These are phyloP conservation scores for Hirtodrosophila duncani DNA, from an alignment of 2,888 invertebrate genomes.

Conservation along the genomic window DNA sequence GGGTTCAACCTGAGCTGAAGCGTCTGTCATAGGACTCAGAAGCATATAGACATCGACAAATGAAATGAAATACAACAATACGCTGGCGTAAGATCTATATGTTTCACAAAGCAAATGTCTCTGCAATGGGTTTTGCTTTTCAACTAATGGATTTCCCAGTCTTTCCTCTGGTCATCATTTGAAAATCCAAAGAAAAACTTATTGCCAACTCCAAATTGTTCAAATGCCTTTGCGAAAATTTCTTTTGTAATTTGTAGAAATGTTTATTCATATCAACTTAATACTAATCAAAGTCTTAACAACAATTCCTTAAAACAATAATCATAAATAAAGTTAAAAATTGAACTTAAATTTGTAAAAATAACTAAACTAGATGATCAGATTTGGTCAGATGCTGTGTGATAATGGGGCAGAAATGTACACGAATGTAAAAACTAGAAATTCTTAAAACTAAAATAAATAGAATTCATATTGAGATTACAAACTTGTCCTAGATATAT, in stretches of 20 bases:
- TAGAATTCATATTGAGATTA: conserved; percentile 14
- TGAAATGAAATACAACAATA: no score
- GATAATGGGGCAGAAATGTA: conserved; percentile 49
- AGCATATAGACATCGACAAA: no score
- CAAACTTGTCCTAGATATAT: conserved; percentile 2
- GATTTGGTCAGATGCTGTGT: conserved; percentile 61
- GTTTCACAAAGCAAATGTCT: no score
- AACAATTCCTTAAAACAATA: conserved; percentile 45
- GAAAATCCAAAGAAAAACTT: conserved; percentile 10
- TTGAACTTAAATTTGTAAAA: conserved; percentile 12
- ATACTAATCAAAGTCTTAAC: conserved; percentile 36
- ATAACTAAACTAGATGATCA: conserved; percentile 38
- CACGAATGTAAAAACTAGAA: conserved; percentile 38
- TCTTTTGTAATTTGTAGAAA: conserved; percentile 1
- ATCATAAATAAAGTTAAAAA: conserved; percentile 24
- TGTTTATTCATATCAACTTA: conserved; percentile 15
- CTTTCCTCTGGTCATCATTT: conserved; percentile 20
- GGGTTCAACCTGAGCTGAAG: no score
- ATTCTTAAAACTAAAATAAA: conserved; percentile 44
- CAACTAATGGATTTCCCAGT: conserved; percentile 11
- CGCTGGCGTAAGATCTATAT: no score
- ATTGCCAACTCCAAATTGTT: background rate
- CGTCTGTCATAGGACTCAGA: no score
- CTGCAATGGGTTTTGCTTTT: background rate
- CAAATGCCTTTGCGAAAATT: background rate